Evolutionary conservation across 2,797 vertebrate genomes (phyloP).

Genomic region (Macrochelys suwanniensis): DNA sequence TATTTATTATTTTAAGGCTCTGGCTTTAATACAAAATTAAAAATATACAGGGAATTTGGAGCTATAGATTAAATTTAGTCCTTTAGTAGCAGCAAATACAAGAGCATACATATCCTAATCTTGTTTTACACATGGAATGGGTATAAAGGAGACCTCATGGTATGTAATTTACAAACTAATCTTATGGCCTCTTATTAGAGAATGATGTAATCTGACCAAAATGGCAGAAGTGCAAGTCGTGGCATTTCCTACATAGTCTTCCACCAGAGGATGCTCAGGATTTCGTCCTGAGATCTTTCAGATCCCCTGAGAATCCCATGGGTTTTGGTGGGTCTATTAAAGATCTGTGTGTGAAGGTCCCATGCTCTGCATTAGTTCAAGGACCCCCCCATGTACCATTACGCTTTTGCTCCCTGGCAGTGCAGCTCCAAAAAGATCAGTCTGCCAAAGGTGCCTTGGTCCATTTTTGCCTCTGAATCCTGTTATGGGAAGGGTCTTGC

Average conservation of each 20-base stretch:
- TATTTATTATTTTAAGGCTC: neutral
- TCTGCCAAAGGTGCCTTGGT: neutral
- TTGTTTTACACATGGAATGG: neutral
- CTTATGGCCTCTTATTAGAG: neutral
- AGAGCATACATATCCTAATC: neutral
- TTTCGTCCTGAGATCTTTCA: neutral
- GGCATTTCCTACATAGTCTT: neutral
- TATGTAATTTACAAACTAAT: neutral
- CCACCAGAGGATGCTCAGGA: neutral
- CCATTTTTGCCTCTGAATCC: slow-evolving; percentile 7
- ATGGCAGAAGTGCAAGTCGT: neutral
- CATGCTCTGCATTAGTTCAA: rapidly evolving
- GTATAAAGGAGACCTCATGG: neutral
- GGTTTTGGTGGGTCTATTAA: neutral
- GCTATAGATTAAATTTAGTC: neutral
- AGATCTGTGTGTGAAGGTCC: neutral
- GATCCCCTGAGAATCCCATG: neutral
- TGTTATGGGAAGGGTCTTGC: neutral
- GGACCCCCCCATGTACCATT: neutral
- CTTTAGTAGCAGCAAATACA: too few relatives aligned
- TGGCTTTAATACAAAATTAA: neutral
- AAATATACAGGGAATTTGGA: neutral
- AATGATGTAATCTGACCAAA: neutral
- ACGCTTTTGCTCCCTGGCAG: neutral
- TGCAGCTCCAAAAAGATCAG: neutral